These are phyloP conservation scores for Temnothorax rugatulus DNA, from an alignment of 2,888 invertebrate species.

Conservation along the genomic window DNA sequence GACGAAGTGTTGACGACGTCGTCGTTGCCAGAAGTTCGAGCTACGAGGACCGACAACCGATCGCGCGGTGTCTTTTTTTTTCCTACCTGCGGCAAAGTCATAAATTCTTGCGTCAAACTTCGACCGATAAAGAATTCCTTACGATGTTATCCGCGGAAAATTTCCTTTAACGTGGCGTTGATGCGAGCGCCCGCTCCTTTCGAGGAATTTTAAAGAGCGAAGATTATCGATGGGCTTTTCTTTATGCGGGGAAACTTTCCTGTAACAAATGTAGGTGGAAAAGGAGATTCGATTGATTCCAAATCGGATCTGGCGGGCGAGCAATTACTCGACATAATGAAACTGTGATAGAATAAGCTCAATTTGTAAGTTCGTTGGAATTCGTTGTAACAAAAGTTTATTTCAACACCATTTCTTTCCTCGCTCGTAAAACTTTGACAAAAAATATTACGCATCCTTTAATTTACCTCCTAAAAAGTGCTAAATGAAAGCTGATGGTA, in stretches of 20 bases:
- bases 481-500: not conserved
- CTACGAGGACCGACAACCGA: conserved; percentile 47
- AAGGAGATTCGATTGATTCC: conserved; percentile 32
- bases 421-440: not conserved
- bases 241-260: conserved; percentile 40
- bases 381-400: conserved; percentile 28
- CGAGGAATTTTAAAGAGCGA: conserved; percentile 56
- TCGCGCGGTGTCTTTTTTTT: conserved; percentile 27
- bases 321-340: conserved; percentile 34
- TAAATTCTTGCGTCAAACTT: conserved; percentile 57
- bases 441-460: not conserved
- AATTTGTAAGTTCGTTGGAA: conserved; percentile 24
- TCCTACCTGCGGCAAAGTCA: conserved; percentile 43
- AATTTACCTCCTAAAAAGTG: conserved; percentile 17
- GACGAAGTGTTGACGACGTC: conserved; percentile 45
- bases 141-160: conserved; percentile 57
- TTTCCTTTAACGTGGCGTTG: conserved; percentile 56
- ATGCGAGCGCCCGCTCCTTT: conserved; percentile 46
- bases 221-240: conserved; percentile 53
- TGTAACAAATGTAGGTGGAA: conserved; percentile 27
- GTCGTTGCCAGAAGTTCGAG: conserved; percentile 28
- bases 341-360: not conserved
- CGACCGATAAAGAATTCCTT: conserved; percentile 56
- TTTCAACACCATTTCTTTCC: not conserved
- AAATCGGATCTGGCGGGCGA: conserved; percentile 1